phyloP scores from a whole-genome alignment of 2,888 invertebrate genomes.

The Podotricha telesiphe region DNA sequence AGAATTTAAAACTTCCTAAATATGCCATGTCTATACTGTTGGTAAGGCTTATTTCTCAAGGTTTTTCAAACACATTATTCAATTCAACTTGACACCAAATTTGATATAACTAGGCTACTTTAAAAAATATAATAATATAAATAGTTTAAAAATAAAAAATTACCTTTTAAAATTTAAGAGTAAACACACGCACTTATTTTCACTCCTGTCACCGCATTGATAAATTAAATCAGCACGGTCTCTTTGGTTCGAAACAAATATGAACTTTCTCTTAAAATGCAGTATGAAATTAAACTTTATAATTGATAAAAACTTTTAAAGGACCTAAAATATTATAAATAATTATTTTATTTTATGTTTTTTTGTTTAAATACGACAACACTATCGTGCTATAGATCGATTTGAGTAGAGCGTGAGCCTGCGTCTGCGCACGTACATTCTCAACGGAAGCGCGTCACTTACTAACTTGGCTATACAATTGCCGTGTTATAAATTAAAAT shows the following conservation, averaged over 20 bases:
- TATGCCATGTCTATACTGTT: too few relatives aligned
- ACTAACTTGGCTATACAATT: slow-evolving; percentile 32
- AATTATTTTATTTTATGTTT: background rate
- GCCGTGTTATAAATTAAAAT: slow-evolving; percentile 39
- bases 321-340: background rate
- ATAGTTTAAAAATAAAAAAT: background rate
- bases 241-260: slow-evolving; percentile 1
- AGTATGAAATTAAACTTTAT: background rate
- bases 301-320: background rate
- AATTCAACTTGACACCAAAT: background rate
- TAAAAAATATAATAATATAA: background rate
- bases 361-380: background rate
- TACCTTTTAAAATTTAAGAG: slow-evolving; percentile 7
- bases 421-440: slow-evolving; percentile 34
- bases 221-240: slow-evolving; percentile 6
- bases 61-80: background rate
- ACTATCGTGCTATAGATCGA: slow-evolving; percentile 40
- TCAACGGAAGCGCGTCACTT: slow-evolving; percentile 34
- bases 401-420: background rate
- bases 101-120: background rate
- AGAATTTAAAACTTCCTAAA: background rate
- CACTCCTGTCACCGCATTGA: slow-evolving; percentile 26
- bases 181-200: slow-evolving; percentile 18
- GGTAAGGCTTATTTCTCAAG: background rate
- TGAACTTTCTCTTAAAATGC: slow-evolving; percentile 25